Conservation (phyloP, 2,113 vertebrate genomes). For the Festucalex cinctus region DNA sequence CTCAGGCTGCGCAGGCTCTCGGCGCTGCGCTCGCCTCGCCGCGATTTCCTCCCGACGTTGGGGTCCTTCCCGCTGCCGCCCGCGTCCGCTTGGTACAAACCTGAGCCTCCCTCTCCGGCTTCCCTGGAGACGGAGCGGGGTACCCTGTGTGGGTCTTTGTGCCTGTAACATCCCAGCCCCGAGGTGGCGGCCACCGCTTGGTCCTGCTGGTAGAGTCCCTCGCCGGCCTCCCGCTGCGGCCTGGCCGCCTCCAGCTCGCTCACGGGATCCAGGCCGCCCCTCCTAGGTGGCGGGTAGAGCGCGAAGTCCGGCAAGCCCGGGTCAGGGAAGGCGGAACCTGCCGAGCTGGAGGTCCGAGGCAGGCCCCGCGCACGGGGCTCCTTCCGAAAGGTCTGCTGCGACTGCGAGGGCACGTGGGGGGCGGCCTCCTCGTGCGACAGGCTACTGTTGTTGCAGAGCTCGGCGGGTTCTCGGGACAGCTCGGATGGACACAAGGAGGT, state of each 20-base stretch:
- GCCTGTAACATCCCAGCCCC: slow-evolving; percentile 57
- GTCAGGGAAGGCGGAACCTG: slow-evolving; percentile 91
- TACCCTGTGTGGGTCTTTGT: slow-evolving; percentile 71
- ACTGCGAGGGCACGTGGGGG: slow-evolving; percentile 82
- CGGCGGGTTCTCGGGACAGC: slow-evolving; percentile 79
- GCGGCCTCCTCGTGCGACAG: slow-evolving; percentile 84
- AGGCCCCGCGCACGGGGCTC: slow-evolving; percentile 92
- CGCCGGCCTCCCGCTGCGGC: slow-evolving; percentile 76
- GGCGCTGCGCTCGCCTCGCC: slow-evolving; percentile 83
- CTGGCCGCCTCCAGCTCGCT: slow-evolving; percentile 89
- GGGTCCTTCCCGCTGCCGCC: slow-evolving; percentile 56
- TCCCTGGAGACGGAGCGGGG: slow-evolving; percentile 68
- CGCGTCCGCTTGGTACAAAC: slow-evolving; percentile 65
- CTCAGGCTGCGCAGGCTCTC: slow-evolving; percentile 94
- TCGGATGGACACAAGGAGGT: slow-evolving; percentile 89
- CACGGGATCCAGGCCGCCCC: slow-evolving; percentile 88
- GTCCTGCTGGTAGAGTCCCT: slow-evolving; percentile 77
- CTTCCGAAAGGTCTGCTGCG: slow-evolving; percentile 92
- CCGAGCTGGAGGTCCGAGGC: slow-evolving; percentile 95
- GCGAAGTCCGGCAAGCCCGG: slow-evolving; percentile 87
- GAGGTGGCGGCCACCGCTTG: slow-evolving; percentile 67
- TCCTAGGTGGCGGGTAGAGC: slow-evolving; percentile 87
- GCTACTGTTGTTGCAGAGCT: slow-evolving; percentile 79
- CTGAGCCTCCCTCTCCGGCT: slow-evolving; percentile 67
- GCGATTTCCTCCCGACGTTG: slow-evolving; percentile 69